Percentiles rank a stretch among this genome's conserved stretches.
These are phyloP conservation scores for Agrypnia vestita DNA, from an alignment of 1,140 invertebrate genomes.

Conservation along the genomic window DNA sequence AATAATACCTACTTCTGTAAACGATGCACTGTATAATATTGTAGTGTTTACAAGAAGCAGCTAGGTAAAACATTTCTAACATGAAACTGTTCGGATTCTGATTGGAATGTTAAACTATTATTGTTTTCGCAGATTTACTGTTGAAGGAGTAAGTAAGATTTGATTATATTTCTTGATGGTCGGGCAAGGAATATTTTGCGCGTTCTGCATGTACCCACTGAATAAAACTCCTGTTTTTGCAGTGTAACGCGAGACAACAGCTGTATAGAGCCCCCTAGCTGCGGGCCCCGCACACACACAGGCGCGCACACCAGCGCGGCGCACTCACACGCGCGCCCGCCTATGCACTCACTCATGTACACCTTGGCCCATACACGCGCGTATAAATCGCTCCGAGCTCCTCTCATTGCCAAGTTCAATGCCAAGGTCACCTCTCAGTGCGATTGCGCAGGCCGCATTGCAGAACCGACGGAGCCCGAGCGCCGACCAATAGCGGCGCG, in stretches of 20 bases:
- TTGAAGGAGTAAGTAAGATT: too few relatives aligned
- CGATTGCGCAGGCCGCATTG: constrained; percentile 62
- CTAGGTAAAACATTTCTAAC: too few relatives aligned
- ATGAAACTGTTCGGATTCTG: too few relatives aligned
- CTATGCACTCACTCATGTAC: constrained; percentile 45
- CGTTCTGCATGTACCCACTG: neutral
- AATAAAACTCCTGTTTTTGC: neutral
- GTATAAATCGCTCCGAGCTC: constrained; percentile 53
- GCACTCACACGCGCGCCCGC: constrained; percentile 16
- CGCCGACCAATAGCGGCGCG: constrained; percentile 27
- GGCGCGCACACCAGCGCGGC: constrained; percentile 5
- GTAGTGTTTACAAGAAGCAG: too few relatives aligned
- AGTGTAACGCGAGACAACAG: constrained; percentile 1
- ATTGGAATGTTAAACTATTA: too few relatives aligned
- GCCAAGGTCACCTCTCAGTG: constrained; percentile 60
- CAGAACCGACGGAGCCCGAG: constrained; percentile 50
- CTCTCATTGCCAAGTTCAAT: constrained; percentile 62
- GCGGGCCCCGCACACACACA: neutral
- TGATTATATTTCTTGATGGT: too few relatives aligned
- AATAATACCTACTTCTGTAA: too few relatives aligned
- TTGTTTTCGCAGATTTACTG: too few relatives aligned
- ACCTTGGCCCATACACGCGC: constrained; percentile 40
- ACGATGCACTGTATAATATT: too few relatives aligned
- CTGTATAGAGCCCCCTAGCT: neutral
- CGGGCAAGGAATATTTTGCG: too few relatives aligned